A percentile compares a stretch with the other conserved stretches of the same genome.
These are phyloP conservation scores for Sebastes matsubarae DNA, from an alignment of 2,797 vertebrate species.

Conservation along the genomic window DNA sequence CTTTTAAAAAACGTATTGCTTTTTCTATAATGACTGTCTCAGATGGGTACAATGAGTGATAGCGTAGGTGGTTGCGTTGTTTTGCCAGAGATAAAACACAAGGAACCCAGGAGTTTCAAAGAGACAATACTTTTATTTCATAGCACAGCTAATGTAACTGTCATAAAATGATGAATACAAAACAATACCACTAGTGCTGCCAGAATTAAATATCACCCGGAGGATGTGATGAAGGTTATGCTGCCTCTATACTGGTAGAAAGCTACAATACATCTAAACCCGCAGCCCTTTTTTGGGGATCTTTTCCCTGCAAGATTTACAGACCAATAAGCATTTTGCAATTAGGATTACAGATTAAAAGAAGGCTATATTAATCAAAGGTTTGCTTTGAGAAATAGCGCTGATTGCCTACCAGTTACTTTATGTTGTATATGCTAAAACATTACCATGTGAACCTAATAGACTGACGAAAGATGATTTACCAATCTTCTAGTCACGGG, in stretches of 20 bases:
- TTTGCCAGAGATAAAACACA: not conserved
- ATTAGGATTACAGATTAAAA: not conserved
- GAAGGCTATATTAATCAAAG: not conserved
- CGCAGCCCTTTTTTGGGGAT: not conserved
- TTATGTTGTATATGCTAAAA: not conserved
- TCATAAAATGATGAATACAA: conserved; percentile 4
- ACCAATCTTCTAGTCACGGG: not conserved
- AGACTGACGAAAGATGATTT: not conserved
- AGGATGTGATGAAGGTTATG: not conserved
- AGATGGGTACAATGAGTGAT: not conserved
- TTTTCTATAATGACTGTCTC: not conserved
- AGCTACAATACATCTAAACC: not conserved
- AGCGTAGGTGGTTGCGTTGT: not conserved
- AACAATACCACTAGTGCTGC: not conserved
- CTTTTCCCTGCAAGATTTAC: not conserved
- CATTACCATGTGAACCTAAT: not conserved
- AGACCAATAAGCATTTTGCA: not conserved
- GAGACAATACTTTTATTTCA: not conserved
- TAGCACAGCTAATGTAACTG: not conserved
- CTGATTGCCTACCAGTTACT: not conserved
- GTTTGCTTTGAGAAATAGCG: not conserved
- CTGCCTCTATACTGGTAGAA: not conserved
- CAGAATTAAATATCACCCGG: not conserved
- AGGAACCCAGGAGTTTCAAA: not conserved
- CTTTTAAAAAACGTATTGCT: not conserved